Base-by-base conservation (phyloP, 2,797 vertebrate species). In the Nannoperca australis region DNA sequence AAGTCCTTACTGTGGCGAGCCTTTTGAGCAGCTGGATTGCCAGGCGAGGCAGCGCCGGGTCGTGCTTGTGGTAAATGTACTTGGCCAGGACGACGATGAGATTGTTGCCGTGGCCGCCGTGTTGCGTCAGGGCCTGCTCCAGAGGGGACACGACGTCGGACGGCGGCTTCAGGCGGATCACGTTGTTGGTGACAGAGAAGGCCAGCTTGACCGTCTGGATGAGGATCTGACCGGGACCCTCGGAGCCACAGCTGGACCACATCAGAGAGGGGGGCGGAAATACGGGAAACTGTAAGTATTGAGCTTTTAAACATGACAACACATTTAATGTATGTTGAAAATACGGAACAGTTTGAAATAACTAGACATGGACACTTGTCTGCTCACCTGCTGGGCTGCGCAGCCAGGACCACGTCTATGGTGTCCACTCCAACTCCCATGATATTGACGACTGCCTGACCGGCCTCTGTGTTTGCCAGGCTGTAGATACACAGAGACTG, bases 401-500 rank as follows among this genome's bases (percentile, higher is more conserved):
- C 96, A 55, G 97, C 96, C 93, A 99, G 94, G 0, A 99, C 97
- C 89, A 97, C 85, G 44, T 99, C 98, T 12, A 99, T 99, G 51
- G 97, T 98, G 93, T 99, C 98, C 86, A 99, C 98, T 0, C 98
- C 98, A 0, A 99, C 96, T 5, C 97, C 97, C 98, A 99, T 99
- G 88, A 99, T 99, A 66, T 97, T 98, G 72, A 99, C 96, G 32
- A 99, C 96, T 0, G 98, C 98, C 90, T 99, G 98, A 1, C 98
- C 98, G 1, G 98, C 97, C 89, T 99, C 98, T 0, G 97, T 99
- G 92, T 99, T 99, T 13, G 98, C 96, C 93, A 99, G 93, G 89
- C 98, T 98, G 92, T 97, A 98, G 94, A 99, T 97, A 79, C 98
- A 99, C 58, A 99, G 88, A 55, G 97, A 97, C 94, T 98, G 98